Evolutionary conservation across 1,140 invertebrate species (phyloP).

Genomic region (Trichogramma pretiosum): DNA sequence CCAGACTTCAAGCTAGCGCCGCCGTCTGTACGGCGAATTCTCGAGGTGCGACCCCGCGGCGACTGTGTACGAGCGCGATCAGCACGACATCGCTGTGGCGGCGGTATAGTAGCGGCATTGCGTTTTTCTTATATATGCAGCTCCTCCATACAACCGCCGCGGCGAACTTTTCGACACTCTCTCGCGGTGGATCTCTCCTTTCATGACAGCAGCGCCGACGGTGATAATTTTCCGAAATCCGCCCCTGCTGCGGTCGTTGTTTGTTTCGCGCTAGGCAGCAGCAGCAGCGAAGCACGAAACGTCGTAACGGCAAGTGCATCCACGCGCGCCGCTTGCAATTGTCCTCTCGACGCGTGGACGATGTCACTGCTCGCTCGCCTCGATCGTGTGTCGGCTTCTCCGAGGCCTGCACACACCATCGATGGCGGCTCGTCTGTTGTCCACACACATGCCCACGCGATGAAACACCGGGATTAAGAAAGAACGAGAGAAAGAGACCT

Average conservation of each 20-base stretch:
- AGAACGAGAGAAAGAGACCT: too few species aligned
- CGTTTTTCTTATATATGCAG: too few species aligned
- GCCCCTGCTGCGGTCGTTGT: conserved; percentile 53
- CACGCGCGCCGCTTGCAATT: neutral
- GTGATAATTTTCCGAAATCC: conserved; percentile 62
- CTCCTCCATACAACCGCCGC: conserved; percentile 17
- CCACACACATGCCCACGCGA: neutral
- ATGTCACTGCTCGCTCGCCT: neutral
- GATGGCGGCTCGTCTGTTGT: neutral
- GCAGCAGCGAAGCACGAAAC: conserved; percentile 40
- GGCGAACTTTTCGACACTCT: too few species aligned
- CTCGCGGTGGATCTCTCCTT: conserved; percentile 31
- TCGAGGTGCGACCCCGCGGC: too few species aligned
- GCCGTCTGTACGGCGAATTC: too few species aligned
- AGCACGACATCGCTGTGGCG: neutral
- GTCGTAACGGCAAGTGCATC: conserved; percentile 9
- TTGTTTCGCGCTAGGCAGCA: too few species aligned
- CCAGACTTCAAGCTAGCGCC: too few species aligned
- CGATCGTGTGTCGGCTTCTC: neutral
- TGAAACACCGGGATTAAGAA: too few species aligned
- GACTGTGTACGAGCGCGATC: neutral
- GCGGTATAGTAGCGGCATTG: conserved; percentile 5
- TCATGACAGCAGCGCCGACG: conserved; percentile 63
- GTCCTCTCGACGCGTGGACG: conserved; percentile 4
- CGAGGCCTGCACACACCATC: neutral